Evolutionary conservation across 2,888 invertebrate species (phyloP).

Genomic region (Polia nebulosa): DNA sequence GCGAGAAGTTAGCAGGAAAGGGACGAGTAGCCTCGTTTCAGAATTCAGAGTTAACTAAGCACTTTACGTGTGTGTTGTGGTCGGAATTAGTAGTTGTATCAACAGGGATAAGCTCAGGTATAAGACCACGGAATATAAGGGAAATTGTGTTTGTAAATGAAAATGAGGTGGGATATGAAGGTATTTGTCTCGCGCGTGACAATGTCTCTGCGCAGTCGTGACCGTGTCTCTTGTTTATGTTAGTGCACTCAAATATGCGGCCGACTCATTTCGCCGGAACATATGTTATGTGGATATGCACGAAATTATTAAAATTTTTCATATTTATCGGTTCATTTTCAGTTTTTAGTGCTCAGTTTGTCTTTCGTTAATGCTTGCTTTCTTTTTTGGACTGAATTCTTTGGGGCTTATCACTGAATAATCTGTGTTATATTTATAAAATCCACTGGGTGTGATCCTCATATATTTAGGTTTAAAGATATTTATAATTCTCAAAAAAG

Average conservation of each 20-base stretch:
- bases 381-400: slow-evolving; percentile 22
- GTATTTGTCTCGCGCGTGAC: slow-evolving; percentile 41
- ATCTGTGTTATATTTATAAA: slow-evolving; percentile 1
- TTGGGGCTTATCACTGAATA: slow-evolving; percentile 1
- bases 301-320: slow-evolving; percentile 21
- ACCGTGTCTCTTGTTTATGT: slow-evolving; percentile 41
- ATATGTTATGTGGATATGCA: slow-evolving; percentile 16
- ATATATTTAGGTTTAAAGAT: too few relatives aligned
- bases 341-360: slow-evolving; percentile 25
- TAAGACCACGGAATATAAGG: slow-evolving; percentile 19
- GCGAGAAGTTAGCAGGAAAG: slow-evolving; percentile 12
- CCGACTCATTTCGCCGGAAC: slow-evolving; percentile 34
- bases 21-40: background rate
- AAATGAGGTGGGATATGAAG: slow-evolving; percentile 44
- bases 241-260: slow-evolving; percentile 55
- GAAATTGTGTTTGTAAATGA: slow-evolving; percentile 38
- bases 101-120: slow-evolving; percentile 32
- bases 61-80: slow-evolving; percentile 31
- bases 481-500: too few relatives aligned
- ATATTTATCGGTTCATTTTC: slow-evolving; percentile 42
- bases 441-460: background rate
- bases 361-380: slow-evolving; percentile 24
- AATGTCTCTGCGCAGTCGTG: slow-evolving; percentile 29
- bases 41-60: slow-evolving; percentile 43
- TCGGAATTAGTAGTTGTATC: slow-evolving; percentile 41